A percentile compares a stretch with the other conserved stretches of the same genome.
phyloP scores from a whole-genome alignment of 2,888 invertebrate genomes.

The Alentia gelatinosa region DNA sequence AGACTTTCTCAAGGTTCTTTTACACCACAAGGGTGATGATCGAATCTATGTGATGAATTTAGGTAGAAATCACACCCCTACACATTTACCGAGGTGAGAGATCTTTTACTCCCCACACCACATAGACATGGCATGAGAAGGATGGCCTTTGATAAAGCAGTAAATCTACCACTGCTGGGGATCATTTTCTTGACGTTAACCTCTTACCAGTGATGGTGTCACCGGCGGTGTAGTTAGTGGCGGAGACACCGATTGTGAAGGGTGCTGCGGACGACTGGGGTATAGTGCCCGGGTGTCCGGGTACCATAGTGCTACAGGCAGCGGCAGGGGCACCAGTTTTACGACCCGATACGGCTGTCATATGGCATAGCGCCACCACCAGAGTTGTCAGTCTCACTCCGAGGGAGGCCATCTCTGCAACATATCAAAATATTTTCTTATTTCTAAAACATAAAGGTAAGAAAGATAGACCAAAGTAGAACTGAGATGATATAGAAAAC shows the following conservation, averaged over 20 bases:
- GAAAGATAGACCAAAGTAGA: too few relatives aligned
- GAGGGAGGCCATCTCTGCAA: not conserved
- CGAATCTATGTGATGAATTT: not conserved
- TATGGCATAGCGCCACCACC: not conserved
- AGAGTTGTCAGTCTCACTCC: not conserved
- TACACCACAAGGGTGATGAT: not conserved
- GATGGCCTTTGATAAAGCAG: not conserved
- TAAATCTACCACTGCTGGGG: too few relatives aligned
- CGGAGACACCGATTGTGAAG: not conserved
- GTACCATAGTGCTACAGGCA: conserved; percentile 20
- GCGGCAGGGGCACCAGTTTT: not conserved
- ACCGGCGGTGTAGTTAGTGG: not conserved
- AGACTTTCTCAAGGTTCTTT: too few relatives aligned
- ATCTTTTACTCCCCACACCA: not conserved
- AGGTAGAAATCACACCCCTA: not conserved
- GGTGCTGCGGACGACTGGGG: conserved; percentile 25
- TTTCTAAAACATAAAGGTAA: too few relatives aligned
- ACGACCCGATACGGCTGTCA: not conserved
- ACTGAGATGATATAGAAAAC: too few relatives aligned
- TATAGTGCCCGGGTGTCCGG: not conserved
- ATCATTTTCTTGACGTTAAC: too few relatives aligned
- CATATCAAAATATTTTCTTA: not conserved
- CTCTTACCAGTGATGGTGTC: conserved; percentile 40
- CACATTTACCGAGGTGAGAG: not conserved
- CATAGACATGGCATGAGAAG: not conserved